These are phyloP conservation scores for Watsonalla binaria DNA, from an alignment of 2,888 invertebrate genomes.

Conservation along the genomic window DNA sequence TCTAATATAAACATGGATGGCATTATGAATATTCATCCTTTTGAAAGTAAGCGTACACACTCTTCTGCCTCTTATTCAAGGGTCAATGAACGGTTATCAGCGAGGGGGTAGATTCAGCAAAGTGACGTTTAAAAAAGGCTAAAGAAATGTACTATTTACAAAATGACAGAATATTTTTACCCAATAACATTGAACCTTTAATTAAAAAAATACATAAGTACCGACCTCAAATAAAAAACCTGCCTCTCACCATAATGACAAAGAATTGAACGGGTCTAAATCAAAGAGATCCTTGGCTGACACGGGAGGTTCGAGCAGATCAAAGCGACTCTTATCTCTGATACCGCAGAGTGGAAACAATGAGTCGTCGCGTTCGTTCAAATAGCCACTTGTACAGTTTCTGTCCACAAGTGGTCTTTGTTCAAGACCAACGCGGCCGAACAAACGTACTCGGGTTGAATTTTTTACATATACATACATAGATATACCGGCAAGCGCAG, in stretches of 20 bases:
- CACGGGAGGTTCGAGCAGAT: neutral
- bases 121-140: no score
- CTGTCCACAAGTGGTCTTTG: constrained; percentile 18
- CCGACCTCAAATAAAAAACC: no score
- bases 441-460: neutral
- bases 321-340: neutral
- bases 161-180: no score
- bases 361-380: constrained; percentile 19
- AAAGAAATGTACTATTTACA: no score
- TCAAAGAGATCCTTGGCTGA: neutral
- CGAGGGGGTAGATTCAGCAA: no score
- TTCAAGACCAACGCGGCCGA: constrained; percentile 9
- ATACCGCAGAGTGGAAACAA: constrained; percentile 19
- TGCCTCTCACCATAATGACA: neutral
- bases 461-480: no score
- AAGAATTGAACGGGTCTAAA: neutral
- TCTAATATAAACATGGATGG: neutral
- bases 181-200: no score
- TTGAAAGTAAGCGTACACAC: neutral
- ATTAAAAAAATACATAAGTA: no score
- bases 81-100: neutral
- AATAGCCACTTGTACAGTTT: constrained; percentile 28
- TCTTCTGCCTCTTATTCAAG: neutral
- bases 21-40: neutral
- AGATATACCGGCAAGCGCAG: no score